Base-by-base conservation (phyloP, 2,113 vertebrate genomes). In the Peromyscus polionotus region DNA sequence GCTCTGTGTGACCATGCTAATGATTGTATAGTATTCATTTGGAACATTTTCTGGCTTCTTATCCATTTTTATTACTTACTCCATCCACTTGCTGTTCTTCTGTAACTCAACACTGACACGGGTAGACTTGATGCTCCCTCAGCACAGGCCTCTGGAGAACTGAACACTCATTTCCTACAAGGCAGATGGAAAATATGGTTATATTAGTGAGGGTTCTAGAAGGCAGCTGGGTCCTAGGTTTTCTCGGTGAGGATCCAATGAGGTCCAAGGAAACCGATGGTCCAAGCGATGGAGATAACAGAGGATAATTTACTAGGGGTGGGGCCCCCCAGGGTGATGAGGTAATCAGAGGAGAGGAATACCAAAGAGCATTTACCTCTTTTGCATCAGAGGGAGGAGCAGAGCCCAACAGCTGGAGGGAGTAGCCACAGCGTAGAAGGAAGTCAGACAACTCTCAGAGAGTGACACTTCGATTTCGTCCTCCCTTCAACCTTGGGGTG, bases 281-380 rank as follows among this genome's bases (percentile, higher is more conserved):
- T 1, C 17, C 5, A 4, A 3, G 63, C 45, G 1, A 7, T 2
- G 22, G 14, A 14, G 13, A 39, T n/a, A 22, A 90, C 0, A 1
- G 28, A 85, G 65, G 10, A 63, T 2, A 33, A 11, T 67, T 73
- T 45, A 42, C 20, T n/a, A 48, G 39, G 36, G n/a, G 90, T n/a
- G 33, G 39, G 22, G 16, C 24, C 19, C 11, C 22, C 39, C 39
- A 76, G 24, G n/a, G 57, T 61, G 22, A n/a, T 39, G 36, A 36
- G 59, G 11, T 24, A n/a, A 39, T 12, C 36, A 39, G 4, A 17
- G 63, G 42, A 16, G 45, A 26, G 19, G 26, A 54, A 39, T 39
- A 26, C 28, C 88, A 7, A 45, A n/a, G 4, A 90, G 17, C 31
- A 20, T 0, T 28, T 59, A 0, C 1, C 9, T 76, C 36, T 83